A percentile compares a stretch with the other conserved stretches of the same genome.
Conservation (phyloP, 1,140 invertebrate genomes). For the Thalassaphorura encarpata region DNA sequence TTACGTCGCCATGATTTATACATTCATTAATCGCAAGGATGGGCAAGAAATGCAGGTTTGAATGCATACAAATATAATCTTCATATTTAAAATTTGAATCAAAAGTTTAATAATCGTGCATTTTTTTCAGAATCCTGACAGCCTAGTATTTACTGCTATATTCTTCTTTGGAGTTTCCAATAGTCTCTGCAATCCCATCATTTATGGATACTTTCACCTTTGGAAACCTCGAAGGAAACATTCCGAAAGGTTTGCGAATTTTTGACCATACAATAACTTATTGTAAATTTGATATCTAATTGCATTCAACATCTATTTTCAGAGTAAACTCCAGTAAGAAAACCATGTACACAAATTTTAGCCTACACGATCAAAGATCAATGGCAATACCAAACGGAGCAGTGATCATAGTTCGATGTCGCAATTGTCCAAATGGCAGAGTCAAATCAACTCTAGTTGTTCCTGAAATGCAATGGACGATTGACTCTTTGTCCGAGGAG, state of each 20-base stretch:
- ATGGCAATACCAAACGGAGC: too few relatives aligned
- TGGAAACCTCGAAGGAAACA: conserved; percentile 41
- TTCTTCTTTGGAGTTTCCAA: conserved; percentile 77
- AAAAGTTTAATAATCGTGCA: too few relatives aligned
- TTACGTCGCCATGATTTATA: conserved; percentile 75
- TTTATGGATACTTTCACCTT: conserved; percentile 77
- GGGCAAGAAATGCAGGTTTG: too few relatives aligned
- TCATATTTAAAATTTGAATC: too few relatives aligned
- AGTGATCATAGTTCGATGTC: too few relatives aligned
- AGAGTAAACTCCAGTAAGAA: conserved; percentile 6
- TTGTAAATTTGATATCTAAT: too few relatives aligned
- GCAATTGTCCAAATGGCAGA: too few relatives aligned
- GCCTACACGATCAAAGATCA: conserved; percentile 23
- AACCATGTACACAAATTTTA: conserved; percentile 25
- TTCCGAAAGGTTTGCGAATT: conserved; percentile 22
- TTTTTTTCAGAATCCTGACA: conserved; percentile 11
- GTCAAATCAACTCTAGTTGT: too few relatives aligned
- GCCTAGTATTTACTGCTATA: conserved; percentile 35
- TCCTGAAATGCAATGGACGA: too few relatives aligned
- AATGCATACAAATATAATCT: too few relatives aligned
- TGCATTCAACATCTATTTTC: conserved; percentile 7
- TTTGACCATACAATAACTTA: too few relatives aligned
- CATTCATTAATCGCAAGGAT: conserved; percentile 65
- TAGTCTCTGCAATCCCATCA: conserved; percentile 73
- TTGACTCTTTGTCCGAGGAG: too few relatives aligned